Conservation (phyloP, 2,113 vertebrate species). For the Deroptyus accipitrinus region DNA sequence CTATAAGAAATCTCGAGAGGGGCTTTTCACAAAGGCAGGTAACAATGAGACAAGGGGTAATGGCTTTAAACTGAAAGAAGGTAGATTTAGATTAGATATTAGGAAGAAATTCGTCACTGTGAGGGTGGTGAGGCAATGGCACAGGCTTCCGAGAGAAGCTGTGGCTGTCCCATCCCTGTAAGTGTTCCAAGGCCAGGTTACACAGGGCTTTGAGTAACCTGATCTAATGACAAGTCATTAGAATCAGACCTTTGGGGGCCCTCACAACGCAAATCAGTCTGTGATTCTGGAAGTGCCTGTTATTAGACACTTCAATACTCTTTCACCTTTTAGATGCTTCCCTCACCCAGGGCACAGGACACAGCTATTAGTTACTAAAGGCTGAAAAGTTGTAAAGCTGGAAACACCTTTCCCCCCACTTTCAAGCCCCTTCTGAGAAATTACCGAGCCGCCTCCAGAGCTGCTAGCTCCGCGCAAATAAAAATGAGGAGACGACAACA, state of each 20-base stretch:
- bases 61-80: background rate
- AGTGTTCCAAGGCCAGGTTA: background rate
- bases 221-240: background rate
- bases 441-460: rapidly evolving
- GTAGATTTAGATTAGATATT: background rate
- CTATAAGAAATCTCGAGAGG: background rate
- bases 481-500: background rate
- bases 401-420: rapidly evolving
- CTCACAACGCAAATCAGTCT: background rate
- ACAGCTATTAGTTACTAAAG: background rate
- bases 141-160: background rate
- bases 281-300: background rate
- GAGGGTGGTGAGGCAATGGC: background rate
- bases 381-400: rapidly evolving
- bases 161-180: background rate
- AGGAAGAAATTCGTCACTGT: background rate
- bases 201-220: background rate
- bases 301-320: background rate
- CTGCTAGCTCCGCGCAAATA: background rate
- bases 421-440: background rate
- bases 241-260: background rate
- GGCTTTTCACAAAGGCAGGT: background rate
- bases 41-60: background rate
- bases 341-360: background rate
- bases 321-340: rapidly evolving